Percentiles rank a stretch among this genome's conserved stretches.
These are phyloP conservation scores for Herpetotheres cachinnans DNA, from an alignment of 2,113 vertebrate genomes.

Conservation along the genomic window DNA sequence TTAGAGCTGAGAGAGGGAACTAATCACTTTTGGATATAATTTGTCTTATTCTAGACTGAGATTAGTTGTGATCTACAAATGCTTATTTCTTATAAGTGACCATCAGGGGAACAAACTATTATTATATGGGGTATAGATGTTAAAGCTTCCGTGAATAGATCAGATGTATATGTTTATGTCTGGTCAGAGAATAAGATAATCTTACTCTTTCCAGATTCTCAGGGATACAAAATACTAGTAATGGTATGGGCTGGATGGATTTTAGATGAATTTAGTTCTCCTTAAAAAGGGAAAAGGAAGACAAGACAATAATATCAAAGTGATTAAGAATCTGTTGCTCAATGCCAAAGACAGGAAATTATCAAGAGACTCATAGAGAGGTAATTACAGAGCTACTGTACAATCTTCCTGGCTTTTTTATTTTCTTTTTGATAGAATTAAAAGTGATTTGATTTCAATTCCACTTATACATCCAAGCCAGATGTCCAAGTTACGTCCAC, in stretches of 20 bases:
- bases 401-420: not conserved
- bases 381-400: not conserved
- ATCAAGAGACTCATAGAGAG: not conserved
- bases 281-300: not conserved
- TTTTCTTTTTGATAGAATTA: not conserved
- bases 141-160: not conserved
- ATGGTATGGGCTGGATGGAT: not conserved
- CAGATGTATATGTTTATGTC: not conserved
- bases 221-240: not conserved
- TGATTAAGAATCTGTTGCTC: not conserved
- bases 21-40: not conserved
- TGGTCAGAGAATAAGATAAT: not conserved
- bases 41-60: not conserved
- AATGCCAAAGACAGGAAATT: not conserved
- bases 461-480: not conserved
- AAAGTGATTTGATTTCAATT: not conserved
- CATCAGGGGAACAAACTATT: not conserved
- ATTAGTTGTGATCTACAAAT: not conserved
- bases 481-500: not conserved
- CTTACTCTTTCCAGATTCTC: not conserved
- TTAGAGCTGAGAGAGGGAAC: not conserved
- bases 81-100: not conserved
- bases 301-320: not conserved
- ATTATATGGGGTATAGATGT: not conserved
- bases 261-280: not conserved